phyloP scores from a whole-genome alignment of 2,797 vertebrate species.

The Molossus molossus region DNA sequence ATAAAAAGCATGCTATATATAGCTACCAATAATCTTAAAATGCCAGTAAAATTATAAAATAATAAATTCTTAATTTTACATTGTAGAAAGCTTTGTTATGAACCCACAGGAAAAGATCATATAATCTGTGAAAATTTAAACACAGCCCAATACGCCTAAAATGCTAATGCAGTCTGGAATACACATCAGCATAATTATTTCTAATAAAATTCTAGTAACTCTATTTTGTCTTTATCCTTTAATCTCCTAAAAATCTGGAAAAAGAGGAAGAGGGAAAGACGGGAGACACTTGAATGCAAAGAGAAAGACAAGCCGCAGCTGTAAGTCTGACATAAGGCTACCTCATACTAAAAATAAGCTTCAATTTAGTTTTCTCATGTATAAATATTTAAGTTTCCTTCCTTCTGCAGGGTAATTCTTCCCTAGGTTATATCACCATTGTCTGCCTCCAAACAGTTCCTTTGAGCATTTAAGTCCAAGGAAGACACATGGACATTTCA shows the following conservation, averaged over 20 bases:
- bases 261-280: background rate
- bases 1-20: background rate
- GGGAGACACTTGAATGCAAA: slow-evolving; percentile 56
- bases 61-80: slow-evolving; percentile 34
- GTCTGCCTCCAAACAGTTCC: slow-evolving; percentile 53
- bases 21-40: slow-evolving; percentile 51
- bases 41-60: slow-evolving; percentile 4
- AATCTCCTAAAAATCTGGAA: slow-evolving; percentile 36
- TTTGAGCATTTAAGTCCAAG: slow-evolving; percentile 53
- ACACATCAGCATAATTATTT: background rate
- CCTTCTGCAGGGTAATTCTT: slow-evolving; percentile 60
- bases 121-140: slow-evolving; percentile 60
- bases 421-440: slow-evolving; percentile 12
- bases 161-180: background rate
- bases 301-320: slow-evolving; percentile 70
- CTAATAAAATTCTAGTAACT: slow-evolving; percentile 46
- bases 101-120: slow-evolving; percentile 29
- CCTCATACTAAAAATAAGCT: slow-evolving; percentile 76
- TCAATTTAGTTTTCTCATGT: slow-evolving; percentile 69
- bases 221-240: slow-evolving; percentile 34
- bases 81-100: slow-evolving; percentile 42
- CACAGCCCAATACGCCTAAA: background rate
- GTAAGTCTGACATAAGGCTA: slow-evolving; percentile 40
- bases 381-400: slow-evolving; percentile 82
- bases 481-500: slow-evolving; percentile 34